Percentiles rank a stretch among this genome's conserved stretches.
Conservation (phyloP, 2,888 invertebrate species). For the Pandemis corylana region DNA sequence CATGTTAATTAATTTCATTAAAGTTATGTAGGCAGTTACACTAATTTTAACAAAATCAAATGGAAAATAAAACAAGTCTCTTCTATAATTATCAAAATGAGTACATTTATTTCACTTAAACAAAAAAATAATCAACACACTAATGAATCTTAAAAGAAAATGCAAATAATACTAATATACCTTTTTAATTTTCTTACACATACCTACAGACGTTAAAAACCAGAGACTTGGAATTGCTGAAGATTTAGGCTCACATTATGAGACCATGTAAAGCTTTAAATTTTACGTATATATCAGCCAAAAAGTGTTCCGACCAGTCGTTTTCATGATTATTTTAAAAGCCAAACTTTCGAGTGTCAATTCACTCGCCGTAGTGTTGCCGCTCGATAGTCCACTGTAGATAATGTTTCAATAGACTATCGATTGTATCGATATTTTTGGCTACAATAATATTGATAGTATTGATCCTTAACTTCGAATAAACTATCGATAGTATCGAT, state of each 20-base stretch:
- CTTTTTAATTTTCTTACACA: background rate
- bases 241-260: background rate
- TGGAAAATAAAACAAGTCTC: background rate
- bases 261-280: too few relatives aligned
- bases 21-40: background rate
- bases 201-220: background rate
- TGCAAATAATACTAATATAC: background rate
- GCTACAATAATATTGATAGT: too few relatives aligned
- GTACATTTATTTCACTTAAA: background rate
- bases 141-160: conserved; percentile 1
- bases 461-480: too few relatives aligned
- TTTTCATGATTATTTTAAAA: background rate
- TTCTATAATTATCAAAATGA: background rate
- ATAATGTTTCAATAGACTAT: too few relatives aligned
- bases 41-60: background rate
- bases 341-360: background rate
- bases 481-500: too few relatives aligned
- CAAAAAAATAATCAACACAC: background rate
- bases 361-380: too few relatives aligned
- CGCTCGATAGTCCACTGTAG: too few relatives aligned
- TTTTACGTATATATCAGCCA: too few relatives aligned
- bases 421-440: too few relatives aligned
- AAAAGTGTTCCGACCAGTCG: too few relatives aligned
- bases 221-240: background rate
- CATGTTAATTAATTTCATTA: background rate